Conservation (phyloP, 2,888 invertebrate genomes). For the Dynastes maya region DNA sequence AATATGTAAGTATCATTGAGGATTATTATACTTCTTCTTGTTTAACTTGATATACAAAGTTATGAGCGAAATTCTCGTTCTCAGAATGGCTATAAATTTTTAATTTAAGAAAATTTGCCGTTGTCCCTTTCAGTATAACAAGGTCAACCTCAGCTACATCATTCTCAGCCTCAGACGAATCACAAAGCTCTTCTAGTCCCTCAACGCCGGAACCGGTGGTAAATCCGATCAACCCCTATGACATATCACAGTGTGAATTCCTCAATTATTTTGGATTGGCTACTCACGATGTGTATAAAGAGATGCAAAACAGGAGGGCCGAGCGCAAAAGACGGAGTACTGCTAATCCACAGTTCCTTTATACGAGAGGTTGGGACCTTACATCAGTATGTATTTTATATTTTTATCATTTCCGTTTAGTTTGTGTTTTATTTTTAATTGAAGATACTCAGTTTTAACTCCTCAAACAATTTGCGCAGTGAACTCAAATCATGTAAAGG, state of each 20-base stretch:
- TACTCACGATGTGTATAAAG: conserved; percentile 70
- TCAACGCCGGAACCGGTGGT: conserved; percentile 63
- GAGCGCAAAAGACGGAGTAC: conserved; percentile 74
- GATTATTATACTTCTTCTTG: not conserved
- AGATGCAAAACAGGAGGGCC: conserved; percentile 72
- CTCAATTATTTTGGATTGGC: conserved; percentile 70
- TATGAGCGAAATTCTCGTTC: too few relatives aligned
- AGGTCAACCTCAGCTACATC: conserved; percentile 64
- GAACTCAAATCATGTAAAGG: too few relatives aligned
- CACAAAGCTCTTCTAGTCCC: conserved; percentile 62
- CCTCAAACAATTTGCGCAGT: too few relatives aligned
- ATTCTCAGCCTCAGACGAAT: conserved; percentile 66
- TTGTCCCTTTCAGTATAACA: conserved; percentile 57
- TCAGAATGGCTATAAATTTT: not conserved
- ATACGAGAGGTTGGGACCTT: conserved; percentile 69
- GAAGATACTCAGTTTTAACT: not conserved
- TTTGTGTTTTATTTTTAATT: conserved; percentile 34
- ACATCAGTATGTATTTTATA: conserved; percentile 54
- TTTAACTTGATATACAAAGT: too few relatives aligned
- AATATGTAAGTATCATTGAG: conserved; percentile 66
- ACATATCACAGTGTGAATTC: conserved; percentile 68
- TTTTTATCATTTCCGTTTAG: conserved; percentile 45
- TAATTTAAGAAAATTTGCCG: not conserved
- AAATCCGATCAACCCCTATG: conserved; percentile 65
- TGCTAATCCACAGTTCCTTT: conserved; percentile 74